phyloP scores from a whole-genome alignment of 2,797 vertebrate genomes.

The Lemur catta region DNA sequence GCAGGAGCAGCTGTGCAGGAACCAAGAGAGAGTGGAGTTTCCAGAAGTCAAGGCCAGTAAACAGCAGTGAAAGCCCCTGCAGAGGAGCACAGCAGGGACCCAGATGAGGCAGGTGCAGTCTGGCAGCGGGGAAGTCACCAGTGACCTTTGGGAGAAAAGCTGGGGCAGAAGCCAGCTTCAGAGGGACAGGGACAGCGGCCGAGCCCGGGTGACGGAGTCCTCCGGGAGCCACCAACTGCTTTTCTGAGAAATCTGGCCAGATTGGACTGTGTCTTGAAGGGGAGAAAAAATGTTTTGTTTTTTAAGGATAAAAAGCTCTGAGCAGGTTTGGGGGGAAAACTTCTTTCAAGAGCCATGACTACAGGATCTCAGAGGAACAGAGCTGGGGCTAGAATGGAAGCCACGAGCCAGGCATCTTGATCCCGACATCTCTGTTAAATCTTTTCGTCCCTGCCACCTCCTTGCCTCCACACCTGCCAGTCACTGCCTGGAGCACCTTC shows the following conservation, averaged over 20 bases:
- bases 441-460: not conserved
- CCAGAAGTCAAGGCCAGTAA: not conserved
- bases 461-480: not conserved
- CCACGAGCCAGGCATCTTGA: not conserved
- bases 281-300: not conserved
- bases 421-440: not conserved
- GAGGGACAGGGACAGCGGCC: not conserved
- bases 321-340: not conserved
- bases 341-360: not conserved
- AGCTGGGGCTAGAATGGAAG: not conserved
- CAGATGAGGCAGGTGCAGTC: not conserved
- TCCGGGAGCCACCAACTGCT: not conserved
- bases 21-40: not conserved
- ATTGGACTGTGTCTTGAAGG: not conserved
- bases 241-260: not conserved
- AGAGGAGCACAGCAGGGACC: rapidly evolving
- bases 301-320: not conserved
- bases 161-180: not conserved
- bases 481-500: not conserved
- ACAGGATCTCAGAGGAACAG: not conserved
- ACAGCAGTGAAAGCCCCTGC: not conserved
- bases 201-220: rapidly evolving
- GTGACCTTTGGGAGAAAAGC: not conserved
- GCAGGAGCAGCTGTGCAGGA: not conserved
- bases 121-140: not conserved